phyloP scores from a whole-genome alignment of 2,113 vertebrate genomes.

The Laterallus jamaicensis region DNA sequence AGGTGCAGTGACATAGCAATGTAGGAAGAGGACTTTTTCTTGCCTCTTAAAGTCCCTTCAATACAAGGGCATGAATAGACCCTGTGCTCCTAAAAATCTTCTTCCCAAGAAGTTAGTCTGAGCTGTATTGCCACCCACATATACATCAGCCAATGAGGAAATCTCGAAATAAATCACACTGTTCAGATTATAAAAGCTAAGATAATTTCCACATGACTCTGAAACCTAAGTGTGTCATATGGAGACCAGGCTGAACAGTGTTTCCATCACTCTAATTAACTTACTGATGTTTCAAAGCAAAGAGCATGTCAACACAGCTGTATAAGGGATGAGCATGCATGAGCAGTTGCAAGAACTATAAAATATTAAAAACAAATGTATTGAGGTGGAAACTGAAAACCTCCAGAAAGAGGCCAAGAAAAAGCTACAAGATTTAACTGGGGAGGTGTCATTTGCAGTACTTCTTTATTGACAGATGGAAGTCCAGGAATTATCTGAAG shows the following conservation, averaged over 20 bases:
- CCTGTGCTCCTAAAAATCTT: background rate
- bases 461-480: conserved; percentile 53
- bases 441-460: conserved; percentile 63
- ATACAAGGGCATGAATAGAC: background rate
- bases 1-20: background rate
- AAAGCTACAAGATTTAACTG: conserved; percentile 55
- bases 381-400: conserved; percentile 39
- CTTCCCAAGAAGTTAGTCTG: background rate
- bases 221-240: background rate
- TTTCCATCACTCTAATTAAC: conserved; percentile 62
- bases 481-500: conserved; percentile 56
- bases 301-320: conserved; percentile 62
- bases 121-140: background rate
- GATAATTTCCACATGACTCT: conserved; percentile 6
- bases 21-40: background rate
- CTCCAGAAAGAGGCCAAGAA: conserved; percentile 52
- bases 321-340: conserved; percentile 20
- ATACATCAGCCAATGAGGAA: background rate
- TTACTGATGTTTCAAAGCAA: conserved; percentile 72
- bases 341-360: conserved; percentile 55
- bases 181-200: background rate
- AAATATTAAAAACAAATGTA: conserved; percentile 65
- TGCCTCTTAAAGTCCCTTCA: background rate
- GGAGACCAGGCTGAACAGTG: conserved; percentile 19
- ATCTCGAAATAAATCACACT: background rate